Base-by-base conservation (phyloP, 2,888 invertebrate species). In the Lasioglossum morio region DNA sequence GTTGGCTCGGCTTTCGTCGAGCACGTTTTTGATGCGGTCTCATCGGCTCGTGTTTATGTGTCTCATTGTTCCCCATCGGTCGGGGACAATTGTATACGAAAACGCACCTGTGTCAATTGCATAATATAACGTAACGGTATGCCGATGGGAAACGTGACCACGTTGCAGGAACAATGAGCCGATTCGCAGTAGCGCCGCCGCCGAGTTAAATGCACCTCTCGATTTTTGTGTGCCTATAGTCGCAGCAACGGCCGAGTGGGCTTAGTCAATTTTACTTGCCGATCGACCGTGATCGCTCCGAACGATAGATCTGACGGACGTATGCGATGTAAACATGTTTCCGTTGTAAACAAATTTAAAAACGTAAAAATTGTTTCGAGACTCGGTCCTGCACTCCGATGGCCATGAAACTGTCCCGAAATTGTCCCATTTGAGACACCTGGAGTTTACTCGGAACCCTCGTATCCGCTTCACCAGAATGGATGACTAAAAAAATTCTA, bases 221-320 rank as follows among this genome's bases (percentile, higher is more conserved):
- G 81, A 89, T 91, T 89, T 89, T 91, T 91, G 82, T 79, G 43
- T 73, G 69, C 85, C 66, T 80, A 82, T 57, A 46, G 77, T 77
- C 84, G 81, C 79, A 82, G 82, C 79, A 72, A 30, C 43, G 34
- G 77, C 77, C 75, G 79, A 69, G 73, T 81, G 85, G 81, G 79
- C 82, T 79, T 82, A 77, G 89, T 87, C 75, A 91, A 89, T 90
- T 84, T 87, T 77, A 74, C 81, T 81, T 73, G 70, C 8, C 69
- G 74, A 79, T 79, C 72, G 77, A 16, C 53, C 48, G 53, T 43
- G 60, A 63, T 57, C 43, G 19, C n/a, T 27, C 19, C 27, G 34
- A 69, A 70, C 70, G 43, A 72, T 43, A 66, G 46, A 40, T 10
- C 40, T 40, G 37, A 37, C 37, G 37, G 37, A 37, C 37, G 37